Base-by-base conservation (phyloP, 1,140 invertebrate genomes). In the Venturia canescens region DNA sequence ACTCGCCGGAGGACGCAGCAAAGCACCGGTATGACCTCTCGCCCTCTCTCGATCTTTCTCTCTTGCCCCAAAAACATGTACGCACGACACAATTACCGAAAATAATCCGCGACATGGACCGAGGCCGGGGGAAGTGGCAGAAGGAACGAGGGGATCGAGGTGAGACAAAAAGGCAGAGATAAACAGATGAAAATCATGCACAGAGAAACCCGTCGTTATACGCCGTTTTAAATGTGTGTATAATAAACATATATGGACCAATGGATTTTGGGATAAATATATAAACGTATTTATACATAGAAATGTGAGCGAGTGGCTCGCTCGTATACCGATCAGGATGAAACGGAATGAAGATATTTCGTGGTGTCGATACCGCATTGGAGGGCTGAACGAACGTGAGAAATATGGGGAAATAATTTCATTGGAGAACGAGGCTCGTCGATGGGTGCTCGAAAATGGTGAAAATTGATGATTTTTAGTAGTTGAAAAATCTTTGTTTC, bases 121-220 rank as follows among this genome's bases (percentile, higher is more conserved):
- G 71, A 75, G 67, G 66, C 34, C 23, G 78, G 44, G 31, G 50
- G 60, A 70, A 34, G 50, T 67, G 60, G 80, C 76, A 31, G 69
- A 66, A 78, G 70, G 23, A 15, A 60, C 44, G 67, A 57, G 53
- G 53, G 60, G 60, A 44, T 50, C 34, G 29, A 70, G 48, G 82
- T 84, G 78, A 87, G 84, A 78, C 84, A 87, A 85, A 78, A 88
- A 84, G 83, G 85, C 70, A 87, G 84, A 87, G 85, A 87, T 84
- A 84, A 82, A 81, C 84, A 81, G 60, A 27, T 80, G 84, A 86
- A 84, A 88, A 83, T 86, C 89, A 90, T 90, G 89, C 89, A 90
- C 82, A 89, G 84, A 89, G 83, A 88, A 87, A 87, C 88, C 85
- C 84, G 84, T 82, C 80, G 78, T 86, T 72, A n/a, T n/a, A 80